Base-by-base conservation (phyloP, 2,888 invertebrate species). In the Pristionchus arcanus region DNA sequence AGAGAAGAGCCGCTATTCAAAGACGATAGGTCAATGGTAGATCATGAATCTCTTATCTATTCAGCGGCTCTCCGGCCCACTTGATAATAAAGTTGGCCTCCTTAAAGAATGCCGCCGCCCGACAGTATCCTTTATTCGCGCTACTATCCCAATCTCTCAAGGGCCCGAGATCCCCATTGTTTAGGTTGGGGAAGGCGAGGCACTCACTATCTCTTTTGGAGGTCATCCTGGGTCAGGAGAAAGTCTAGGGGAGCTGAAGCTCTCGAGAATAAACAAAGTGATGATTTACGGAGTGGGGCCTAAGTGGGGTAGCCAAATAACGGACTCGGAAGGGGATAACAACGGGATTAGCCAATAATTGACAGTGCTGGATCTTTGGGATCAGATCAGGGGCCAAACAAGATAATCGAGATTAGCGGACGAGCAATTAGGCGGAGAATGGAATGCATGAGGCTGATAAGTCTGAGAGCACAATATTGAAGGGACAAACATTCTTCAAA, bases 361-460 rank as follows among this genome's bases (percentile, higher is more conserved):
- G 49, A 37, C 74, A n/a, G 25, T 74, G 31, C 16, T 42, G 74
- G 25, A 37, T 21, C 37, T 37, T 21, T 7, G 37, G 37, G 7
- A 49, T 49, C 42, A 49, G 42, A 21, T 37, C 21, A 25, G 11
- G 0, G 31, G n/a, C 13, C 81, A 81, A 81, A 81, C 81, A 81
- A 81, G 81, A 81, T 81, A 81, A 81, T 81, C 49, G n/a, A n/a
- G n/a, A n/a, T n/a, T n/a, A n/a, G n/a, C n/a, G 81, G 81, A 28
- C 28, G 71, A 28, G 49, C 49, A 53, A 81, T 81, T 81, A 42
- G 37, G 74, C 4, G 15, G 49, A n/a, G 74, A 37, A 74, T 21
- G 34, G 37, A 68, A 68, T n/a, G 28, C 11, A 31, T 1, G 31
- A 28, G 68, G n/a, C 3, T n/a, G 11, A 28, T n/a, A 68, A 25